Conservation (phyloP, 2,888 invertebrate genomes). For the Epinotia nisella region DNA sequence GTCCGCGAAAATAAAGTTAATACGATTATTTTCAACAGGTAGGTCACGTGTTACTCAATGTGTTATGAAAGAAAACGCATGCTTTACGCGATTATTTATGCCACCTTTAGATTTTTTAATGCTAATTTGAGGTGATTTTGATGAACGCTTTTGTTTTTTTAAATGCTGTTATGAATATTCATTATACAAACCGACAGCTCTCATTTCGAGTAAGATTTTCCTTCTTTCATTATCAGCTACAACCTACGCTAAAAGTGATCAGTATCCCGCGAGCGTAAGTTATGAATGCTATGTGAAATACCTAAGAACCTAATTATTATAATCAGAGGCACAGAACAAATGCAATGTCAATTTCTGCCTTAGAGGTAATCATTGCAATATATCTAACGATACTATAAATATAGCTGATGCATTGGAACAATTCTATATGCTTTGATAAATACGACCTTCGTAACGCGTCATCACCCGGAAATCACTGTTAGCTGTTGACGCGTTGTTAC, state of each 20-base stretch:
- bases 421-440: conserved; percentile 62
- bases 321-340: conserved; percentile 2
- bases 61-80: conserved; percentile 26
- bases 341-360: neutral
- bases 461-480: conserved; percentile 77
- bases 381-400: conserved; percentile 21
- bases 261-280: neutral
- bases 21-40: conserved; percentile 53
- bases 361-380: conserved; percentile 8
- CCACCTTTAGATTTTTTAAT: neutral
- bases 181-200: neutral
- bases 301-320: neutral
- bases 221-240: neutral
- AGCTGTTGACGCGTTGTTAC: conserved; percentile 75
- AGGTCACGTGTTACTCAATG: conserved; percentile 40
- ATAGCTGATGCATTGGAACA: conserved; percentile 52
- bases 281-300: neutral
- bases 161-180: neutral
- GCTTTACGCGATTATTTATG: conserved; percentile 17
- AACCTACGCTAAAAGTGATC: neutral
- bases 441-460: conserved; percentile 73
- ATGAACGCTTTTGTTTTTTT: neutral
- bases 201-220: neutral
- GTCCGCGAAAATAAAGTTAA: conserved; percentile 74
- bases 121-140: neutral